Percentiles rank a stretch among this genome's conserved stretches.
Conservation (phyloP, 2,113 vertebrate species). For the Tiliqua scincoides region DNA sequence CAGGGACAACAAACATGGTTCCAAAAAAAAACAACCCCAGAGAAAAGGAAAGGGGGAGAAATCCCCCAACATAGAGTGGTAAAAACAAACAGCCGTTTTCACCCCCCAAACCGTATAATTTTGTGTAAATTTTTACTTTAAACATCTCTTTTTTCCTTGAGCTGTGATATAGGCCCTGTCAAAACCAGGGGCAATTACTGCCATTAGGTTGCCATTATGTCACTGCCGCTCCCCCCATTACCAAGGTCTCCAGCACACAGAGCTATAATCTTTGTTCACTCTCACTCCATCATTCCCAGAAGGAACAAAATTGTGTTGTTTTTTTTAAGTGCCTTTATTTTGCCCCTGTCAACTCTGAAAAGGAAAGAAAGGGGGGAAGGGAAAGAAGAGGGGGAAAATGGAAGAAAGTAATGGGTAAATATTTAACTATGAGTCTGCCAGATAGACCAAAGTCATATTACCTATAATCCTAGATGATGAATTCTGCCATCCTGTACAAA, state of each 20-base stretch:
- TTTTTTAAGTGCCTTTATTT: constrained; percentile 83
- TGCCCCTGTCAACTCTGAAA: constrained; percentile 86
- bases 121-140: constrained; percentile 99
- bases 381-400: constrained; percentile 29
- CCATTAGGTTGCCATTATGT: constrained; percentile 99
- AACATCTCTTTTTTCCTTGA: constrained; percentile 93
- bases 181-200: constrained; percentile 98
- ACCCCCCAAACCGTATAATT: constrained; percentile 93
- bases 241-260: constrained; percentile 88
- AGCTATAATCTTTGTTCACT: constrained; percentile 99
- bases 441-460: constrained; percentile 27
- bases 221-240: constrained; percentile 88
- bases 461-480: background rate
- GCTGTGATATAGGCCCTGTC: constrained; percentile 98
- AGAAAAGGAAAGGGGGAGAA: constrained; percentile 62
- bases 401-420: constrained; percentile 81
- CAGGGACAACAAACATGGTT: constrained; percentile 63
- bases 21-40: constrained; percentile 65
- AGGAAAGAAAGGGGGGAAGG: constrained; percentile 69
- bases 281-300: constrained; percentile 92
- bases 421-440: constrained; percentile 81
- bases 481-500: background rate
- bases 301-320: constrained; percentile 89
- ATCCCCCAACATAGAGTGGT: constrained; percentile 71
- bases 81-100: constrained; percentile 90